phyloP scores from a whole-genome alignment of 2,888 invertebrate species.

The Dynastes grantii region DNA sequence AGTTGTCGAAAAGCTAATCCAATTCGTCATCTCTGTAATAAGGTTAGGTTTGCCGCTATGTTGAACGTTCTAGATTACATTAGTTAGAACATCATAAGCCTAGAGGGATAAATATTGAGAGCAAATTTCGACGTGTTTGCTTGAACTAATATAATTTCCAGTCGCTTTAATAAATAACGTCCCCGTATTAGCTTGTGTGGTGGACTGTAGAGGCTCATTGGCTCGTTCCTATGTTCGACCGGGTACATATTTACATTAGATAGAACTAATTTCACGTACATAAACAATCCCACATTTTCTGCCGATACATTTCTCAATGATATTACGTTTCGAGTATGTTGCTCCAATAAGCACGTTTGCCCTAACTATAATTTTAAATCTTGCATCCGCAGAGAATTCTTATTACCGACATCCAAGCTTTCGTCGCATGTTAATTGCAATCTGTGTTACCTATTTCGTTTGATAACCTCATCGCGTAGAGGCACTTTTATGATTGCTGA shows the following conservation, averaged over 20 bases:
- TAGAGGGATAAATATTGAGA: conserved; percentile 7
- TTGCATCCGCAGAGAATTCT: conserved; percentile 3
- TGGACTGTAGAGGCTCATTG: conserved; percentile 12
- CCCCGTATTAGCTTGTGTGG: background rate
- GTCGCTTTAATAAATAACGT: conserved; percentile 27
- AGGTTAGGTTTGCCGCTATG: no score
- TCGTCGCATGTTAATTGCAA: background rate
- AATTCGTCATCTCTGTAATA: no score
- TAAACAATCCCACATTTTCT: no score
- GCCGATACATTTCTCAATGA: no score
- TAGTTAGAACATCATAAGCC: no score
- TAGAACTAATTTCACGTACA: conserved; percentile 48
- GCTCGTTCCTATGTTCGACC: background rate
- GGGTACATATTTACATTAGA: conserved; percentile 40
- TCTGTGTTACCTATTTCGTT: background rate
- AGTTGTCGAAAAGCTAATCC: no score
- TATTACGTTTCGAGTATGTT: conserved; percentile 32
- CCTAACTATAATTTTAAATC: conserved; percentile 18
- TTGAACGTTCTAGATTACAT: no score
- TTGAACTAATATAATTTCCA: conserved; percentile 9
- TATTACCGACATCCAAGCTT: conserved; percentile 1
- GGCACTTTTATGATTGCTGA: background rate
- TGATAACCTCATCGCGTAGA: background rate
- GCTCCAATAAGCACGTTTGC: conserved; percentile 14
- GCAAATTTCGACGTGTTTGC: conserved; percentile 9